A percentile compares a stretch with the other conserved stretches of the same genome.
These are phyloP conservation scores for Scalopus aquaticus DNA, from an alignment of 2,113 vertebrate species.

Conservation along the genomic window DNA sequence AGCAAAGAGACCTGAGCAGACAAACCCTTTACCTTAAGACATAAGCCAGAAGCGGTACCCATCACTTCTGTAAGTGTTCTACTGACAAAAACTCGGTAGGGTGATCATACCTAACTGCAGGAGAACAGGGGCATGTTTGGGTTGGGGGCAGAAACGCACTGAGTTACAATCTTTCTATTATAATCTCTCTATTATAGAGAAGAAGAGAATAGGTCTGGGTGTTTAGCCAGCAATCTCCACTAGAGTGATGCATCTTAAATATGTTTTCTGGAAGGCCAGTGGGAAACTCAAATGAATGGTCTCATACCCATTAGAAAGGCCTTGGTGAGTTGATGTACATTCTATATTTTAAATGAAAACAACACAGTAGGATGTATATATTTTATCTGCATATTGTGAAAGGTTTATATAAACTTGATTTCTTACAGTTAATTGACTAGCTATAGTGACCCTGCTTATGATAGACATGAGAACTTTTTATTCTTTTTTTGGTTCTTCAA, in stretches of 20 bases:
- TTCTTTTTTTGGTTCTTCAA: neutral
- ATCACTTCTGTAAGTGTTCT: neutral
- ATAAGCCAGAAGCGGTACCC: neutral
- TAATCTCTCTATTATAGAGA: neutral
- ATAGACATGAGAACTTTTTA: neutral
- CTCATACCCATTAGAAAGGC: neutral
- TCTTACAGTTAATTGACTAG: neutral
- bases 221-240: neutral
- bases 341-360: constrained; percentile 21
- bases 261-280: neutral
- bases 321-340: neutral
- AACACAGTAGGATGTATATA: neutral
- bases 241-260: neutral
- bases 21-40: neutral
- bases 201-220: neutral
- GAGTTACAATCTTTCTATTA: neutral
- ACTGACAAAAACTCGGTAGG: neutral
- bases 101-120: neutral
- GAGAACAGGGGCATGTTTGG: neutral
- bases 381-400: neutral
- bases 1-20: neutral
- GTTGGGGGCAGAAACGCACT: neutral
- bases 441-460: neutral
- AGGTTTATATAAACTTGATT: neutral
- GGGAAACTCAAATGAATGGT: neutral